Evolutionary conservation across 2,888 invertebrate genomes (phyloP), one percentile per base, ranked within the genome.

Genomic region (Neoitamus cyanurus): DNA sequence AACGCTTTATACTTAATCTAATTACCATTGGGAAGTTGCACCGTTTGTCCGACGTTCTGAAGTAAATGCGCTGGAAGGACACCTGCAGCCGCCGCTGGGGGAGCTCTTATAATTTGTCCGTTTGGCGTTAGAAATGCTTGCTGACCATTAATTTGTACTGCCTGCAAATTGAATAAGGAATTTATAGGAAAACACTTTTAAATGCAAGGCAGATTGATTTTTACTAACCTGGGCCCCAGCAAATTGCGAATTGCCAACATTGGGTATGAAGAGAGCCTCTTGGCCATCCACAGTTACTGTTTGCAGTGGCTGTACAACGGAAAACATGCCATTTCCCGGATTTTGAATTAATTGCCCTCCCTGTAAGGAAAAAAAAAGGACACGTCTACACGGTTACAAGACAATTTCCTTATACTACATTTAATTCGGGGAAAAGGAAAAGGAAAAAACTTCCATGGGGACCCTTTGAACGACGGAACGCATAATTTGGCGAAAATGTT

Each of bases 251-350:
- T 94, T 94, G 30, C 94, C 93, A 86, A 95, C 94, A 20, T 96
- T 95, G 3, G 97, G 97, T 89, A 98, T 97, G 89, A 97, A 97
- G 28, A 98, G 93, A 0, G 97, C 97, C 89, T 98, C 97, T 89
- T 98, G 97, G 0, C 97, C 97, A 90, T 98, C 98, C 25, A 98
- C 95, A 25, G 96, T 97, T 84, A 98, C 96, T 0, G 97, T 96
- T 90, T 98, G 98, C 94, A 97, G 95, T 46, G 96, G 96, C 82
- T 94, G 95, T 88, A 96, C 94, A 58, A 91, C 90, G 78, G 90
- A 90, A 85, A 91, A 90, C 91, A 91, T 91, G 69, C 91, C 91
- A 85, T 91, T 89, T 9, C 86, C 87, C 7, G 88, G 87, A 85
- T 87, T 87, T 78, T 88, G 88, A 31, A 88, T 83, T 4, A 88